Base-by-base conservation (phyloP, 2,888 invertebrate species). In the Ormyrus labotus region DNA sequence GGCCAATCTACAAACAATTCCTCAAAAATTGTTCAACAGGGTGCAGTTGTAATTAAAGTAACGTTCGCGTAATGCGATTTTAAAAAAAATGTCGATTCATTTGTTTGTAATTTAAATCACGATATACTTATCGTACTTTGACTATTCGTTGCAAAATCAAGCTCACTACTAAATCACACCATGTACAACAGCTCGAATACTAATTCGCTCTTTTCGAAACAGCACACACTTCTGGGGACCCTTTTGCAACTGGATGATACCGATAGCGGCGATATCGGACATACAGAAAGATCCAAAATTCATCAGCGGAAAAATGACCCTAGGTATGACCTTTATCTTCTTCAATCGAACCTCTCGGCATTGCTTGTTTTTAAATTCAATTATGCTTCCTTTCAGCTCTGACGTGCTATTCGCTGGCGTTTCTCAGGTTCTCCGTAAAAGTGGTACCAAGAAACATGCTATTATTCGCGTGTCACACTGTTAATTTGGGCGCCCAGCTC, bases 211-310 rank as follows among this genome's bases (percentile, higher is more conserved):
- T 34, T 34, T 34, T 34, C 34, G 34, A 2, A 34, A 34, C 91
- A 97, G 97, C 92, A 96, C 97, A 82, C 98, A 99, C 92, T 99
- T 99, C 91, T 99, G 98, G 98, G 99, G 98, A 57, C 98, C 98
- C 78, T 95, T 98, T 71, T 98, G 98, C 64, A 99, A 99, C 91
- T 99, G 99, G 99, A 98, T 98, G 47, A 96, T 99, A 87, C 99
- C 99, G 11, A 88, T 99, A 85, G 99, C 99, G 68, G 98, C 99
- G 7, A 92, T 99, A 81, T 95, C 96, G 81, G 99, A 99, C 91
- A 94, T 95, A 80, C 94, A 94, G 85, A 97, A 96, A 90, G 96
- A 97, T 90, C 97, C 98, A 6, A 96, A 95, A 89, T 95, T 95
- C 88, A 98, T 99, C 84, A 98, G 98, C 92, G 98, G 98, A 47